Conservation (phyloP, 2,113 vertebrate species). For the Crotalus viridis region DNA sequence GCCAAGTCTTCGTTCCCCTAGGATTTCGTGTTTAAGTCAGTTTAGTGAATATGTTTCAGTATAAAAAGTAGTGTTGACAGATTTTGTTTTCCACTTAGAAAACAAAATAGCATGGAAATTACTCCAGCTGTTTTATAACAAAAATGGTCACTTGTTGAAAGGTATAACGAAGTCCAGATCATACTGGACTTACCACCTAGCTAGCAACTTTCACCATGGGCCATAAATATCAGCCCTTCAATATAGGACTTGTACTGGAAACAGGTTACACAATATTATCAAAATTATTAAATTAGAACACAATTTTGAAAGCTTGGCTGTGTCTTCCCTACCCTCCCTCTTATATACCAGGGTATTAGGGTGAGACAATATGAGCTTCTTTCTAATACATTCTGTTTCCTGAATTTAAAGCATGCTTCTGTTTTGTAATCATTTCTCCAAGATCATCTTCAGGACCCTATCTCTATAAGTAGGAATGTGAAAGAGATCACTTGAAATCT, state of each 20-base stretch:
- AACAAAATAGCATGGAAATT: background rate
- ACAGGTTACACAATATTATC: background rate
- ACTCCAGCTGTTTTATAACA: background rate
- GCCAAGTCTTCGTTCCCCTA: background rate
- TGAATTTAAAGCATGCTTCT: background rate
- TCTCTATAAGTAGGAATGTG: background rate
- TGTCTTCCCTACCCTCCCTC: background rate
- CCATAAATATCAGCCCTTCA: background rate
- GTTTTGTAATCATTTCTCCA: background rate
- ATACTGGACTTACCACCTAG: background rate
- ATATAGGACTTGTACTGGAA: background rate
- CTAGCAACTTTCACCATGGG: background rate
- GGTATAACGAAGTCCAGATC: background rate
- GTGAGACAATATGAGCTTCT: background rate
- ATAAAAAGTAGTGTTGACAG: background rate
- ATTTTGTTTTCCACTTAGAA: background rate
- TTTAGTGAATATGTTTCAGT: background rate
- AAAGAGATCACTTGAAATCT: background rate
- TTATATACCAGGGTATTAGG: background rate
- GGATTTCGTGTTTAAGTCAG: background rate
- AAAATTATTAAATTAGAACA: background rate
- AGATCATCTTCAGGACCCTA: background rate
- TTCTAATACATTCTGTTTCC: background rate
- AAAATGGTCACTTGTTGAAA: background rate
- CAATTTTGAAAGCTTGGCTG: background rate